Percentiles rank a stretch among this genome's conserved stretches.
phyloP scores from a whole-genome alignment of 2,888 invertebrate genomes.

The Meteorus colon region DNA sequence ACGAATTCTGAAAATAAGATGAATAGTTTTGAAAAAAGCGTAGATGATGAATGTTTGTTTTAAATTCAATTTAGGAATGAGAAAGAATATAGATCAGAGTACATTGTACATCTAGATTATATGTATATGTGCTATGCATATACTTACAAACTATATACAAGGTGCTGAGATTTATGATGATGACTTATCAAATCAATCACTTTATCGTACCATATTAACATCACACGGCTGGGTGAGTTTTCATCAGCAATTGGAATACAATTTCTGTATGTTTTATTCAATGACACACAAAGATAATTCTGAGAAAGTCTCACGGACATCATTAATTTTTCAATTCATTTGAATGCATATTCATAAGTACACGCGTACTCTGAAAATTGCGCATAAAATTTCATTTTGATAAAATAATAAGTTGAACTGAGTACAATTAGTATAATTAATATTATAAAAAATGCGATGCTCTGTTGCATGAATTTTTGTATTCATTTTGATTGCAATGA shows the following conservation, averaged over 20 bases:
- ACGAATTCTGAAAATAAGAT: background rate
- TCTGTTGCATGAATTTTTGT: no score
- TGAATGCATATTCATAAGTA: constrained; percentile 24
- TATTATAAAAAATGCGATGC: no score
- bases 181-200: background rate
- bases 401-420: background rate
- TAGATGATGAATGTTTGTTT: background rate
- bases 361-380: background rate
- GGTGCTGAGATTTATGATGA: background rate
- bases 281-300: background rate
- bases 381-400: background rate
- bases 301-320: background rate
- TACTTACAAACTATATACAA: no score
- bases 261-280: constrained; percentile 25
- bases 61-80: background rate
- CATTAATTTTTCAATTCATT: constrained; percentile 18
- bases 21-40: background rate
- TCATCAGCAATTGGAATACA: background rate
- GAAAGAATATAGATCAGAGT: background rate
- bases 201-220: background rate
- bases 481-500: no score
- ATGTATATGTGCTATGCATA: background rate
- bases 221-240: background rate
- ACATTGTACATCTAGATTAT: background rate
- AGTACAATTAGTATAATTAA: background rate